These are phyloP conservation scores for Parnassius mnemosyne DNA, from an alignment of 2,888 invertebrate genomes.

Conservation along the genomic window DNA sequence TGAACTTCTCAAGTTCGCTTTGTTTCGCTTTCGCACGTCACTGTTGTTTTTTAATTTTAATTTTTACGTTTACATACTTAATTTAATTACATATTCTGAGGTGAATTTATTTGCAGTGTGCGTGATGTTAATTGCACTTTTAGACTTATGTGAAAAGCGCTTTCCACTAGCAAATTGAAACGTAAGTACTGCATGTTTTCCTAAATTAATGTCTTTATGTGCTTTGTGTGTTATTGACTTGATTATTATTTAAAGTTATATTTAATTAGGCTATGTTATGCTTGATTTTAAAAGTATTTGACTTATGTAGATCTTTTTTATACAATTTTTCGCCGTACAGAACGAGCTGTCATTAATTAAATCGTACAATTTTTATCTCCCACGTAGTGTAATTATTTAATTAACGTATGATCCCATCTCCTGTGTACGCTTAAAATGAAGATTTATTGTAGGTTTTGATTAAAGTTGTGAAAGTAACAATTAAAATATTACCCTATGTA, in stretches of 20 bases:
- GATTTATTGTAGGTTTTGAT: too few relatives aligned
- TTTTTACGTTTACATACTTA: conserved; percentile 21
- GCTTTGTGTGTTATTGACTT: neutral
- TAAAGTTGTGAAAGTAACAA: too few relatives aligned
- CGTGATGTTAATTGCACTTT: conserved; percentile 30
- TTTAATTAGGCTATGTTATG: neutral
- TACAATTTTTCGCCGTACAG: neutral
- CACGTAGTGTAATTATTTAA: conserved; percentile 1
- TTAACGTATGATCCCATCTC: too few relatives aligned
- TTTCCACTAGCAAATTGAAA: conserved; percentile 31
- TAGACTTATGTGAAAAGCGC: conserved; percentile 26
- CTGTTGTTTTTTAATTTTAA: conserved; percentile 25
- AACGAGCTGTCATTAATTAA: neutral
- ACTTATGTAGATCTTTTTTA: neutral
- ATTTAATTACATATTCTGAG: neutral
- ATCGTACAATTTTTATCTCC: neutral
- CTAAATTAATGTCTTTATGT: neutral
- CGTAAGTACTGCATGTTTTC: conserved; percentile 31
- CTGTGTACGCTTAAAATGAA: too few relatives aligned
- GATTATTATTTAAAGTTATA: neutral
- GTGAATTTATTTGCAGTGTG: conserved; percentile 29
- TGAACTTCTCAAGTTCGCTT: conserved; percentile 10
- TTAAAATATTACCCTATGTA: too few relatives aligned
- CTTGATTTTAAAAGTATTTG: neutral
- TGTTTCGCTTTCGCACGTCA: conserved; percentile 18